A percentile compares a stretch with the other conserved stretches of the same genome.
These are phyloP conservation scores for Amia ocellicauda DNA, from an alignment of 2,113 vertebrate species.

Conservation along the genomic window DNA sequence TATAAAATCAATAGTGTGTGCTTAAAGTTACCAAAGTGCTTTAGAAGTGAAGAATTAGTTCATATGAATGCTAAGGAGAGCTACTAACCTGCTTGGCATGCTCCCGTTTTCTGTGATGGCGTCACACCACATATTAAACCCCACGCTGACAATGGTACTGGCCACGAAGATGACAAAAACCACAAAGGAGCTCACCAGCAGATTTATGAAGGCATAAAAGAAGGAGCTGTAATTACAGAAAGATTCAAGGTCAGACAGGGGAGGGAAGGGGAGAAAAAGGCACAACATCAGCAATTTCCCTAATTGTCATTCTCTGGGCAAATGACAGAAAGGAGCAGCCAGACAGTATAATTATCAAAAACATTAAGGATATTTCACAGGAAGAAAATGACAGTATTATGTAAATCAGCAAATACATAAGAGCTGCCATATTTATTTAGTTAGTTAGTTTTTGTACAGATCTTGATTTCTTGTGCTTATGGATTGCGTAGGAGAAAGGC, in stretches of 20 bases:
- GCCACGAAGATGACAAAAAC: constrained; percentile 87
- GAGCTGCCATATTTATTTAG: no score
- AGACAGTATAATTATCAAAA: background rate
- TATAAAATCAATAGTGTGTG: no score
- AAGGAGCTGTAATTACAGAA: constrained; percentile 71
- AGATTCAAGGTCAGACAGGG: constrained; percentile 37
- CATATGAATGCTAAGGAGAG: background rate
- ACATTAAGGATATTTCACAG: background rate
- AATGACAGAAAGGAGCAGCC: background rate
- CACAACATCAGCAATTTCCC: constrained; percentile 44
- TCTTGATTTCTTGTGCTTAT: no score
- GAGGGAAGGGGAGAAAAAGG: constrained; percentile 33
- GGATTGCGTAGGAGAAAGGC: no score
- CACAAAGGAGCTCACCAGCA: constrained; percentile 81
- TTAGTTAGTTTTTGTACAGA: no score
- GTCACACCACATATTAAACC: constrained; percentile 93
- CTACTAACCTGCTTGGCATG: constrained; percentile 76
- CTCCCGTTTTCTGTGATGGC: constrained; percentile 81
- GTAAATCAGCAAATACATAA: no score
- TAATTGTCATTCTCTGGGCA: constrained; percentile 26
- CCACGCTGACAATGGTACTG: constrained; percentile 88
- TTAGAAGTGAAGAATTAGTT: no score
- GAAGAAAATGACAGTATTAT: background rate
- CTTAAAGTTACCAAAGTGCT: no score
- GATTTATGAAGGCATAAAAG: constrained; percentile 86